Evolutionary conservation across 2,888 invertebrate genomes (phyloP).

Genomic region (Andrena haemorrhoa): DNA sequence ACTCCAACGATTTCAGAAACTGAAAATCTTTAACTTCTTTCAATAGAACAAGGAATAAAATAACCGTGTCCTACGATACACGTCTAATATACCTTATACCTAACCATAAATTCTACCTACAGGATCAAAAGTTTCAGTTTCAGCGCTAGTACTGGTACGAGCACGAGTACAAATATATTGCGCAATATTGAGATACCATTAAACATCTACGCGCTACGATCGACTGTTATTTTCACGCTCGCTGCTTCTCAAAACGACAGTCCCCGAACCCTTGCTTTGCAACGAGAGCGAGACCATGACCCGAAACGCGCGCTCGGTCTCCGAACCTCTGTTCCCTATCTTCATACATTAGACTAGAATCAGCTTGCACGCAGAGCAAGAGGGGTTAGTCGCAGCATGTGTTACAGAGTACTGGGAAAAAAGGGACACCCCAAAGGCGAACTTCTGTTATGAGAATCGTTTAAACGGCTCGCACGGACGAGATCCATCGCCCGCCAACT

Average conservation of each 20-base stretch:
- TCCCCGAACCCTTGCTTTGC: neutral
- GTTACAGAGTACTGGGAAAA: neutral
- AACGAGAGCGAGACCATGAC: neutral
- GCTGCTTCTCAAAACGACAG: neutral
- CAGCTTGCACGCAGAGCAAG: conserved; percentile 6
- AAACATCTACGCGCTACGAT: neutral
- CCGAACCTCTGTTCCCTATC: neutral
- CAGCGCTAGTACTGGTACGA: too few species aligned
- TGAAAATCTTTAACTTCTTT: too few species aligned
- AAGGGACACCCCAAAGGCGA: neutral
- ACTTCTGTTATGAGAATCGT: neutral
- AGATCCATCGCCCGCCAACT: neutral
- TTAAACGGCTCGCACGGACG: neutral
- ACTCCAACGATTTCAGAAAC: too few species aligned
- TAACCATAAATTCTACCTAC: too few species aligned
- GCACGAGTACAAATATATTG: too few species aligned
- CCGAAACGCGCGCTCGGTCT: neutral
- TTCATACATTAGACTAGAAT: neutral
- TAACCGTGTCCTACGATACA: too few species aligned
- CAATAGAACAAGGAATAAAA: too few species aligned
- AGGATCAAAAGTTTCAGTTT: too few species aligned
- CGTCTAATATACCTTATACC: too few species aligned
- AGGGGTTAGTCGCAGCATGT: conserved; percentile 47
- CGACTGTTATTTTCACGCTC: neutral
- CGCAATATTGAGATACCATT: neutral